These are phyloP conservation scores for Holacanthella duospinosa DNA, from an alignment of 2,888 invertebrate species.

Conservation along the genomic window DNA sequence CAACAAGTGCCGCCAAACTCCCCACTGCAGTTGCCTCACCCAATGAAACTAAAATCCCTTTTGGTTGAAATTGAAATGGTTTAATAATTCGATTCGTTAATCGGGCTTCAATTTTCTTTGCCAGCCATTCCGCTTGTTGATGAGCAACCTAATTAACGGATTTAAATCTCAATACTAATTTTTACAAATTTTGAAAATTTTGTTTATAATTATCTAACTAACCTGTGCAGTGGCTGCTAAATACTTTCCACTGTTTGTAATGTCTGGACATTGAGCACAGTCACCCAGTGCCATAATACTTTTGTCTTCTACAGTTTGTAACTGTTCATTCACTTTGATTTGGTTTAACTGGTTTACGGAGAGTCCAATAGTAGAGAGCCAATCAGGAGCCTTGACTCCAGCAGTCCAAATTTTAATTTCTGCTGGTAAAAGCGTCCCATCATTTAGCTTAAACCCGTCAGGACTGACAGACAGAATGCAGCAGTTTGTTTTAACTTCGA, in stretches of 20 bases:
- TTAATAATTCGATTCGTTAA: constrained; percentile 14
- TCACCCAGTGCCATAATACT: constrained; percentile 25
- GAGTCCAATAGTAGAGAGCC: constrained; percentile 21
- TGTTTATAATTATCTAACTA: neutral
- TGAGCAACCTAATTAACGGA: constrained; percentile 16
- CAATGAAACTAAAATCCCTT: constrained; percentile 28
- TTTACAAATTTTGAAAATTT: too few relatives aligned
- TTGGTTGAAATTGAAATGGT: constrained; percentile 21
- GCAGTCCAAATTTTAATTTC: constrained; percentile 33
- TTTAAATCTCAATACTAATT: neutral
- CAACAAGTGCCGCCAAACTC: constrained; percentile 16
- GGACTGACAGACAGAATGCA: constrained; percentile 19
- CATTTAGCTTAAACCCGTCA: constrained; percentile 19
- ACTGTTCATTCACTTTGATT: constrained; percentile 20
- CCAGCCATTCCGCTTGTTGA: constrained; percentile 28
- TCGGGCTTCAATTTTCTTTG: constrained; percentile 13
- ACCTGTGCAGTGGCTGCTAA: constrained; percentile 29
- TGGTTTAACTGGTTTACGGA: constrained; percentile 18
- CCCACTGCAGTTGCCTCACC: constrained; percentile 22
- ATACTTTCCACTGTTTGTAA: constrained; percentile 3
- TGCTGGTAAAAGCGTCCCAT: constrained; percentile 15
- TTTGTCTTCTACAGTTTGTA: constrained; percentile 20
- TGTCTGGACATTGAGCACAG: constrained; percentile 18
- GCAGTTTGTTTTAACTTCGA: constrained; percentile 18
- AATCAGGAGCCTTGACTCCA: constrained; percentile 28